Conservation (phyloP, 2,797 vertebrate species). For the Fistularia commersonii region DNA sequence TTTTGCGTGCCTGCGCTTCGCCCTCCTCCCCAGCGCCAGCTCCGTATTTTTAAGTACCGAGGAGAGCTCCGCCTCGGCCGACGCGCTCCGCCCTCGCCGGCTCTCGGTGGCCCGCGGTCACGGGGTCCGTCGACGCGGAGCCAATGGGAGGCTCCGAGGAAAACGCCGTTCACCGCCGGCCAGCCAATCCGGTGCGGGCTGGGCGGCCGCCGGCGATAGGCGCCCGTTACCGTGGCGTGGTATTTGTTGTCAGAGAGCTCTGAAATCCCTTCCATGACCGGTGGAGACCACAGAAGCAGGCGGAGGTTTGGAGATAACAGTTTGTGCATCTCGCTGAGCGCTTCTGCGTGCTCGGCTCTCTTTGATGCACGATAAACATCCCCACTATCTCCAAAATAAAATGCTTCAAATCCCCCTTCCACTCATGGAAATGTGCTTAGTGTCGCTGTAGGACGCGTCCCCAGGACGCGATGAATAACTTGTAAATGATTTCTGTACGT, state of each 20-base stretch:
- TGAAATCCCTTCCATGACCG: slow-evolving; percentile 53
- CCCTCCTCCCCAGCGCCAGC: slow-evolving; percentile 40
- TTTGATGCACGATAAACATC: slow-evolving; percentile 27
- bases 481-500: slow-evolving; percentile 31
- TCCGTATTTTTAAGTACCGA: slow-evolving; percentile 67
- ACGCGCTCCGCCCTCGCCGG: slow-evolving; percentile 38
- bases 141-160: slow-evolving; percentile 37
- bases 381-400: slow-evolving; percentile 16
- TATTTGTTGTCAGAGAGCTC: slow-evolving; percentile 63
- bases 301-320: slow-evolving; percentile 36
- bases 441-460: not conserved
- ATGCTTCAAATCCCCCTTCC: too few species aligned
- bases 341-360: not conserved
- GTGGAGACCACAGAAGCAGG: slow-evolving; percentile 16
- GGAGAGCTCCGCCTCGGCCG: slow-evolving; percentile 68
- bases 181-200: slow-evolving; percentile 44
- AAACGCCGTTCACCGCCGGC: slow-evolving; percentile 25
- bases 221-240: slow-evolving; percentile 68
- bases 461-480: slow-evolving; percentile 19
- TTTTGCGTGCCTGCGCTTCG: slow-evolving; percentile 39
- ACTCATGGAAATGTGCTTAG: too few species aligned
- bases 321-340: slow-evolving; percentile 29
- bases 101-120: slow-evolving; percentile 34
- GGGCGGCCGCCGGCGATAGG: slow-evolving; percentile 41
- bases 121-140: not conserved